Base-by-base conservation (phyloP, 1,140 invertebrate species). In the Philaenus spumarius region DNA sequence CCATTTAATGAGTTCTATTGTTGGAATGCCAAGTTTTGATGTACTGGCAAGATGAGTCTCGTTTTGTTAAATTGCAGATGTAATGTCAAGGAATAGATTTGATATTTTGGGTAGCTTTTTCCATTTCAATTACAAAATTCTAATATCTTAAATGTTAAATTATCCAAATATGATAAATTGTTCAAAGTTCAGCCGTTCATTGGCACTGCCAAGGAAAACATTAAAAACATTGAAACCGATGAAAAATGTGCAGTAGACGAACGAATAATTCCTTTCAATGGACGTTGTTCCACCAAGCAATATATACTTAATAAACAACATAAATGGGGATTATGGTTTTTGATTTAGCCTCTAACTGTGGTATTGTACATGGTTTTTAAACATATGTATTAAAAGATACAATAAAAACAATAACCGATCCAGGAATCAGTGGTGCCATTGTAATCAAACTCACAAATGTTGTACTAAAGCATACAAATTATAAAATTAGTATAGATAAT, bases 291-390 rank as follows among this genome's bases (percentile, higher is more conserved):
- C 22, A 52, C 71, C 46, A 71, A 58, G 42, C 70, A 71, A 58
- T 72, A 70, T 58, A 43, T 69, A 1, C 64, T 66, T 26, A 67
- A 67, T n/a, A 72, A 72, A 59, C 69, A 66, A 15, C 62, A 68
- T 50, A 71, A 70, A 62, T 71, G 62, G 68, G 65, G 14, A 70
- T 57, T 39, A 70, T 71, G 56, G 35, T 71, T 14, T 67, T 60
- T 47, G 64, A 68, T 35, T n/a, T n/a, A n/a, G n/a, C n/a, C n/a
- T n/a, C n/a, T n/a, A n/a, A n/a, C n/a, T n/a, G n/a, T n/a, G n/a
- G n/a, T n/a, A n/a, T n/a, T n/a, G n/a, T n/a, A 20, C 64, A 71
- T 52, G 50, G 68, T 20, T 69, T 70, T 65, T 64, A 68, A 55
- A 50, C 68, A 15, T 69, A 68, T 63, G 43, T 64, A 19, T 66